Conservation (phyloP, 2,888 invertebrate species). For the Parelbella ahira region DNA sequence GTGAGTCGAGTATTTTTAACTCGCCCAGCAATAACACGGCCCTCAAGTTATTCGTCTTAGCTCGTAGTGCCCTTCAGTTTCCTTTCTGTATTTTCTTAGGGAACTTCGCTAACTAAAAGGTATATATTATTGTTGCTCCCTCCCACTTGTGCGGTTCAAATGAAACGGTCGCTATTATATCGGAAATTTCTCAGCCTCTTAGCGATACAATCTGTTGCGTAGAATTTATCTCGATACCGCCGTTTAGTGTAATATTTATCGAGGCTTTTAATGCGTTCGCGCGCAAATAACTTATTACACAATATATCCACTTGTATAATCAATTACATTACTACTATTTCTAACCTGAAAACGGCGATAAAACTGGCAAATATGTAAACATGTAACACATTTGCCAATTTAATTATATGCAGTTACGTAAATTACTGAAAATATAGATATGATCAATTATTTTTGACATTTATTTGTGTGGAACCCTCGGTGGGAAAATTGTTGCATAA, state of each 20-base stretch:
- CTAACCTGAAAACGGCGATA: neutral
- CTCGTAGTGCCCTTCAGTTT: no score
- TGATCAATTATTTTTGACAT: conserved; percentile 4
- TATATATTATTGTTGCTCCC: conserved; percentile 9
- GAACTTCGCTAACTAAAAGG: conserved; percentile 3
- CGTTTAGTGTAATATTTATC: conserved; percentile 14
- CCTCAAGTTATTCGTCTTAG: no score
- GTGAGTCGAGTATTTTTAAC: no score
- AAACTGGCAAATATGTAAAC: no score
- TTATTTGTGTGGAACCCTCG: conserved; percentile 1
- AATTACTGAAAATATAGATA: neutral
- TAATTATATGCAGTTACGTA: neutral
- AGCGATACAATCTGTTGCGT: conserved; percentile 16
- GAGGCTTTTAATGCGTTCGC: neutral
- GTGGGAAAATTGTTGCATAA: conserved; percentile 1
- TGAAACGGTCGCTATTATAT: conserved; percentile 15
- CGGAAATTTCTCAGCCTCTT: conserved; percentile 16
- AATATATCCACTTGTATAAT: no score
- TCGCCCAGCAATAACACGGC: no score
- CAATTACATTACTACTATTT: conserved; percentile 2
- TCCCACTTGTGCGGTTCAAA: conserved; percentile 8
- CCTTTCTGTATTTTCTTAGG: conserved; percentile 8
- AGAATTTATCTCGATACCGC: conserved; percentile 4
- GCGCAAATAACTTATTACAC: conserved; percentile 3
- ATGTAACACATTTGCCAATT: no score